phyloP scores from a whole-genome alignment of 1,140 invertebrate genomes.

The Ceratitis capitata region DNA sequence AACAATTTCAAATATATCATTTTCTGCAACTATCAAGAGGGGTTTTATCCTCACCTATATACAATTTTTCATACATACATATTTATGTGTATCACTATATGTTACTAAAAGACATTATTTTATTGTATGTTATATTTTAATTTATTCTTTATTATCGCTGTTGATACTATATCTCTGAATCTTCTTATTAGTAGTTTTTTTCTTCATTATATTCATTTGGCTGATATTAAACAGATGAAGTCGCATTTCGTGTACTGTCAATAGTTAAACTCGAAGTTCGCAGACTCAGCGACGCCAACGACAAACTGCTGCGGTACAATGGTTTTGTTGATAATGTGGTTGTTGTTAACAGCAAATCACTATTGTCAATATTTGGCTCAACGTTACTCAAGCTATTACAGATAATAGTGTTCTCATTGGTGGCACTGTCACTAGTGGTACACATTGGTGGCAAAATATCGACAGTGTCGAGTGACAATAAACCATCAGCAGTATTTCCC shows the following conservation, averaged over 20 bases:
- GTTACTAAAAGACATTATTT: no score
- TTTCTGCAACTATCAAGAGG: background rate
- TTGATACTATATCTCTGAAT: background rate
- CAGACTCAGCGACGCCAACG: conserved; percentile 59
- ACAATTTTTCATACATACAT: background rate
- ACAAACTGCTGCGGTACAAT: conserved; percentile 59
- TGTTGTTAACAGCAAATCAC: conserved; percentile 44
- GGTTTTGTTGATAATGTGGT: conserved; percentile 49
- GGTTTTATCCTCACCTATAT: no score
- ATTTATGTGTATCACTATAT: background rate
- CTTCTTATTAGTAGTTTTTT: background rate
- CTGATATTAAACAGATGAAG: conserved; percentile 56
- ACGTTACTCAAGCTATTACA: conserved; percentile 47
- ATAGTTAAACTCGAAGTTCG: conserved; percentile 61
- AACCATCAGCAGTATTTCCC: conserved; percentile 44
- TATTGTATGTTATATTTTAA: background rate
- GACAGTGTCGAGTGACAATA: background rate
- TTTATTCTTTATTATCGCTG: background rate
- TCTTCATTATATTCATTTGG: background rate
- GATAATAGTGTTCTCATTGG: conserved; percentile 41
- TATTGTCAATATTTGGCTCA: conserved; percentile 47
- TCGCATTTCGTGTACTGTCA: conserved; percentile 57
- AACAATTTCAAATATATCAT: background rate
- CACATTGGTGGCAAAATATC: background rate
- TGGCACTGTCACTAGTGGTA: background rate